These are phyloP conservation scores for Nemopilema nomurai DNA, from an alignment of 30 jellyfish, hydroid and myxozoan genomes.

Conservation along the genomic window DNA sequence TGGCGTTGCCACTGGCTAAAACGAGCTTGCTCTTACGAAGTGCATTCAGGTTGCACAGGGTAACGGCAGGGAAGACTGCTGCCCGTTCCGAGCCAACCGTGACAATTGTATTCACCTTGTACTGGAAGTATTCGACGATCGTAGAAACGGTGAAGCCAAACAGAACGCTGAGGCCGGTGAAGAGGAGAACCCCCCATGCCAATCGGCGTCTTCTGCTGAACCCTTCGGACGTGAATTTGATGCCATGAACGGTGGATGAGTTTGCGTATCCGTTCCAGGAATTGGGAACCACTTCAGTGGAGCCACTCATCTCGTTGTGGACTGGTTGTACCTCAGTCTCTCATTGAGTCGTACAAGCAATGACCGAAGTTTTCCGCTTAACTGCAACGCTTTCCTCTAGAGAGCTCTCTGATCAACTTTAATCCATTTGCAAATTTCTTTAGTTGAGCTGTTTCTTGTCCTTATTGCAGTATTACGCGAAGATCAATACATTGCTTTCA, in stretches of 20 bases:
- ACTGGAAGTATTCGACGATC: constrained; percentile 50
- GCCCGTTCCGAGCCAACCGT: constrained; percentile 57
- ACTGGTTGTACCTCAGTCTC: background rate
- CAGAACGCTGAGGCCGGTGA: constrained; percentile 35
- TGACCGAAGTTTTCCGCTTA: background rate
- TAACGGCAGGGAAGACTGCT: constrained; percentile 68
- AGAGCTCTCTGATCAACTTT: background rate
- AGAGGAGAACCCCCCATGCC: constrained; percentile 47
- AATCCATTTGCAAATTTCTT: background rate
- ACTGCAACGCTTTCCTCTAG: background rate
- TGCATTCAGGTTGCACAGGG: constrained; percentile 69
- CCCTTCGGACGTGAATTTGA: constrained; percentile 57
- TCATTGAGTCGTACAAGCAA: background rate
- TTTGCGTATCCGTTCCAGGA: constrained; percentile 68
- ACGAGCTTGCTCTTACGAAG: constrained; percentile 48
- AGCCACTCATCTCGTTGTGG: background rate
- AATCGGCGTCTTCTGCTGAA: constrained; percentile 61
- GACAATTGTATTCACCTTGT: constrained; percentile 68
- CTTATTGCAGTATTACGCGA: background rate
- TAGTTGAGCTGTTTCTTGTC: background rate
- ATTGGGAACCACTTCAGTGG: constrained; percentile 14
- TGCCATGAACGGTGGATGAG: constrained; percentile 64
- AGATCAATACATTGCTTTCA: background rate
- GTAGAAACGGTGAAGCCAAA: constrained; percentile 27
- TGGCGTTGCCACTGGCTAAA: constrained; percentile 20